Evolutionary conservation across 2,888 invertebrate genomes (phyloP), one percentile per base, ranked within the genome.

Genomic region (Chymomyza procnemis): DNA sequence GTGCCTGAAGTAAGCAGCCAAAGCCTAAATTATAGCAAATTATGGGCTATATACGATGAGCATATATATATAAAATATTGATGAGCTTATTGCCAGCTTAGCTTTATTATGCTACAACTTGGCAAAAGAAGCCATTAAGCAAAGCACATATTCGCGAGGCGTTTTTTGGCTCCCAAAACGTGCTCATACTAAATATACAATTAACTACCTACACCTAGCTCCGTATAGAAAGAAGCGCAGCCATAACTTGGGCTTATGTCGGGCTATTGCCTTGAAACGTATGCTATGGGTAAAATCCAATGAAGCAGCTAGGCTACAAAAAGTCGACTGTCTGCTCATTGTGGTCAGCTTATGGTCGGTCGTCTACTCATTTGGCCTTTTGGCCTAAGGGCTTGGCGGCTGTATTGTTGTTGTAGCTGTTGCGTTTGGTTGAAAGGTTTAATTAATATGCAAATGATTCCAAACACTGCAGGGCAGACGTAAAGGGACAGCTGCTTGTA

Each of bases 361-460:
- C n/a, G n/a, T n/a, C 54, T 30, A 61, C 58, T 52, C 57, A 21
- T 85, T 87, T 87, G 87, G 87, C 81, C 87, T 85, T 81, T 82
- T 65, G 55, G 76, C 69, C 68, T 69, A 61, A 46, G 71, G 83
- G 80, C 69, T 80, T 64, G 75, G 75, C 64, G 76, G 57, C 55
- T 64, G 61, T 57, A 47, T 9, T 26, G 54, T 50, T 63, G 56
- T 19, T 58, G 21, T 21, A 55, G 52, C 61, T 66, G 66, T 54
- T 26, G 4, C 60, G 67, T 63, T 63, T 62, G 67, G 61, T 70
- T 71, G 73, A 75, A 79, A 82, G 80, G 83, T 79, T 87, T 87
- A 82, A 87, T 82, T 82, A 82, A 85, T 87, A 82, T 82, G 81
- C 80, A 85, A 82, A 82, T 87, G 71, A 71, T 71, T 77, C 60